These are phyloP conservation scores for Hormaphis cornu DNA, from an alignment of 1,140 invertebrate species.

Conservation along the genomic window DNA sequence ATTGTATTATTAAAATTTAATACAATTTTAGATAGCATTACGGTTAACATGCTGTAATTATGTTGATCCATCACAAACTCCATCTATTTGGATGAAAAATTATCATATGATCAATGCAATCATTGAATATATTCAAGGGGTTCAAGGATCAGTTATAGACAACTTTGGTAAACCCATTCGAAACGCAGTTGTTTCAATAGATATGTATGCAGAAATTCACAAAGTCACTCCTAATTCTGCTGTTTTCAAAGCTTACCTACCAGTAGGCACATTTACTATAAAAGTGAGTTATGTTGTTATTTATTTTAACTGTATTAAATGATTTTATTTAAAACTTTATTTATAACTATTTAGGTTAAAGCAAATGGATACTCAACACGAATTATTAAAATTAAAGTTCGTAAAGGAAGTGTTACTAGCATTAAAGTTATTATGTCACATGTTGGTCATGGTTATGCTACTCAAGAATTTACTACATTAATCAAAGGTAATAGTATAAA, in stretches of 20 bases:
- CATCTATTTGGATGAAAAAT: conserved; percentile 27
- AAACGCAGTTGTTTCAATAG: conserved; percentile 59
- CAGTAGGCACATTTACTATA: conserved; percentile 53
- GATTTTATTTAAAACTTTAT: background rate
- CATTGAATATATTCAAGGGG: conserved; percentile 45
- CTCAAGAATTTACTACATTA: background rate
- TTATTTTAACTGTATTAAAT: background rate
- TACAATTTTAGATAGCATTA: conserved; percentile 18
- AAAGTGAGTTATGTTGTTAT: conserved; percentile 38
- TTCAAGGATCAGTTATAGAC: conserved; percentile 63
- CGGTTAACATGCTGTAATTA: conserved; percentile 31
- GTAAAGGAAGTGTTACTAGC: conserved; percentile 40
- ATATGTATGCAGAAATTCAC: conserved; percentile 48
- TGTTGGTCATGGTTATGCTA: conserved; percentile 18
- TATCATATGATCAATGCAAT: conserved; percentile 47
- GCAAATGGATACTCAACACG: background rate
- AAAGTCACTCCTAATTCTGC: conserved; percentile 56
- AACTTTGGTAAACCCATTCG: conserved; percentile 52
- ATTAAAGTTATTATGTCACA: conserved; percentile 39
- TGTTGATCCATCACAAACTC: conserved; percentile 1
- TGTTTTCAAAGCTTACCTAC: conserved; percentile 57
- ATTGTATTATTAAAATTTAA: background rate
- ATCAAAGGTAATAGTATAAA: conserved; percentile 38
- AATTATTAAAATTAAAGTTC: conserved; percentile 3
- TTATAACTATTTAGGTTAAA: conserved; percentile 4